A percentile compares a stretch with the other conserved stretches of the same genome.
Conservation (phyloP, 1,140 invertebrate species). For the Zaprionus africanus region DNA sequence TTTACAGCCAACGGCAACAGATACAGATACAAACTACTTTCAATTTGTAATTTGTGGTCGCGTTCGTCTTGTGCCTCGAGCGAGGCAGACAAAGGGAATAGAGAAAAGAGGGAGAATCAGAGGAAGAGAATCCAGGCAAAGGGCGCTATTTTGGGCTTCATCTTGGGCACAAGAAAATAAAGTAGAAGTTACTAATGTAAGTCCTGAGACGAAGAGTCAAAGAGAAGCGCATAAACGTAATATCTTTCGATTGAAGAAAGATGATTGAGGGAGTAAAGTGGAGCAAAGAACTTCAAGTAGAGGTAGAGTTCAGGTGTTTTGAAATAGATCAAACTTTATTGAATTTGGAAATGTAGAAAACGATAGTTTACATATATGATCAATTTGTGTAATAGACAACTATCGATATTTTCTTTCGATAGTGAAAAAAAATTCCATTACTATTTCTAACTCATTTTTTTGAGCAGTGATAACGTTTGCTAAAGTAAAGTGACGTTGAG, state of each 20-base stretch:
- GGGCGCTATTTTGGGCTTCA: conserved; percentile 49
- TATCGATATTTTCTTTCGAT: too few species aligned
- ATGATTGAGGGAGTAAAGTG: neutral
- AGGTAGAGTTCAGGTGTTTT: neutral
- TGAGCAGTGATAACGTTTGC: too few species aligned
- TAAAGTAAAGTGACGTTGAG: too few species aligned
- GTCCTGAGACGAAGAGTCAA: conserved; percentile 21
- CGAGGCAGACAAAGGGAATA: neutral
- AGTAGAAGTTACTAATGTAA: conserved; percentile 67
- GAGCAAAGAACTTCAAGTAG: neutral
- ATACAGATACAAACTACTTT: conserved; percentile 79
- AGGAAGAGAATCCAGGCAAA: conserved; percentile 12
- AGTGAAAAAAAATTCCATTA: too few species aligned
- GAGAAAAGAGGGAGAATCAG: neutral
- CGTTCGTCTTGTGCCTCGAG: conserved; percentile 15
- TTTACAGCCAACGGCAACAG: conserved; percentile 59
- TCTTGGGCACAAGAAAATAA: conserved; percentile 34
- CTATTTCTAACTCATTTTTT: too few species aligned
- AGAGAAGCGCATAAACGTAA: neutral
- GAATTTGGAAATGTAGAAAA: too few species aligned
- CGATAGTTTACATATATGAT: too few species aligned
- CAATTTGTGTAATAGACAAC: too few species aligned
- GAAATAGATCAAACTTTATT: too few species aligned
- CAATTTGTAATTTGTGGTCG: conserved; percentile 82
- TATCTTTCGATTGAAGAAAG: neutral